Evolutionary conservation across 2,797 vertebrate species (phyloP), one percentile per base, ranked within the genome.

Genomic region (Allobates femoralis): DNA sequence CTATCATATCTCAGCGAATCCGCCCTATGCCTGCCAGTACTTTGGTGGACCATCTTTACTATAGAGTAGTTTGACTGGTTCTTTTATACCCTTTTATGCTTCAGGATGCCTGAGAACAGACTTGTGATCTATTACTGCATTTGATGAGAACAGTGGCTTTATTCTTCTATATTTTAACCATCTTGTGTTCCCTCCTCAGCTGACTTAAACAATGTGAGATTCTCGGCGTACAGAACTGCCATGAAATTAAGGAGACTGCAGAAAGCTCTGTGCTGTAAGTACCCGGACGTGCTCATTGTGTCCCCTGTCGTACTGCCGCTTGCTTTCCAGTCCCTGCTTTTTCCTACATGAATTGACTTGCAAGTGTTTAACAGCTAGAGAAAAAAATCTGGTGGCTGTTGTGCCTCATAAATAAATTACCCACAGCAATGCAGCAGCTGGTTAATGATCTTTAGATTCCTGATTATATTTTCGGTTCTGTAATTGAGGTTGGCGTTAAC

Each of bases 231-330:
- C 92, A 95, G 98, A 88, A 99, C 98, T 50, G 98, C 98, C 90
- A 99, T 99, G 98, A 99, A 99, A 89, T 96, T 99, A 51, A 93
- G 98, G 85, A 96, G 98, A 90, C 95, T 99, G 92, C 98, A 99
- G 95, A 99, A 99, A 91, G 98, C 98, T 41, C 96, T 99, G 46
- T 99, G 98, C 94, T 21, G 98, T 99, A 92, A 99, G 98, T 97
- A 90, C 80, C 69, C n/a, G 53, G 19, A n/a, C 19, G 28, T 64
- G 18, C 62, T 34, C 10, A 8, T 18, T 73, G 67, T 69, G 18
- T 32, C 51, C 55, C 66, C 18, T 58, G 28, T 77, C 50, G 56
- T 64, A 5, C 51, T 56, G 0, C 0, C 34, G 62, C 75, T 78
- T 0, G 0, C 58, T 37, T 62, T 69, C 62, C 58, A 67, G 51